These are phyloP conservation scores for Muricea muricata DNA, from an alignment of 92 coral and sea anemone species.

Conservation along the genomic window DNA sequence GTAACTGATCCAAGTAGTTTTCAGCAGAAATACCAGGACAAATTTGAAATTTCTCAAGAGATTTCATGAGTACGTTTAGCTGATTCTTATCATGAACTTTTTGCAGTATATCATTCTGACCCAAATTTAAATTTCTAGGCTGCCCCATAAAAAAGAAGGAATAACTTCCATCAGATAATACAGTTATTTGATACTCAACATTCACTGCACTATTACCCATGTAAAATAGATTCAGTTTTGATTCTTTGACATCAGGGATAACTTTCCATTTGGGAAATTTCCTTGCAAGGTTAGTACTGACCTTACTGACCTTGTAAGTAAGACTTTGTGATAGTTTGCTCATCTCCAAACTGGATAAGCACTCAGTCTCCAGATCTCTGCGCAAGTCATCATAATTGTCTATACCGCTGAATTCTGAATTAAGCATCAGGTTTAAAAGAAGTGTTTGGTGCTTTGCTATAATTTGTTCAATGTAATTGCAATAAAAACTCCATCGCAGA, in stretches of 20 bases:
- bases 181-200: not conserved
- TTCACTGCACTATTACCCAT: not conserved
- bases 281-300: not conserved
- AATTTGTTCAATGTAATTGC: constrained; percentile 12
- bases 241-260: not conserved
- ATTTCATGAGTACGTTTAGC: not conserved
- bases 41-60: not conserved
- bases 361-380: not conserved
- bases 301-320: not conserved
- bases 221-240: not conserved
- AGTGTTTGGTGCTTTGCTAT: not conserved
- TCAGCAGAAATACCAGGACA: not conserved
- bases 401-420: not conserved
- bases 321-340: constrained; percentile 6
- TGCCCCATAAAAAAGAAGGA: not conserved
- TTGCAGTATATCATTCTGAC: not conserved
- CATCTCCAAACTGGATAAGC: constrained; percentile 21
- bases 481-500: constrained; percentile 24
- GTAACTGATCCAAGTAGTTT: not conserved
- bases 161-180: not conserved
- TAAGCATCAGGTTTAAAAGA: not conserved
- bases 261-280: constrained; percentile 28
- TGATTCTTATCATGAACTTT: not conserved
- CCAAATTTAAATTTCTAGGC: not conserved
- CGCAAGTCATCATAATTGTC: not conserved